Base-by-base conservation (phyloP, 2,888 invertebrate genomes). In the Dioctria linearis region DNA sequence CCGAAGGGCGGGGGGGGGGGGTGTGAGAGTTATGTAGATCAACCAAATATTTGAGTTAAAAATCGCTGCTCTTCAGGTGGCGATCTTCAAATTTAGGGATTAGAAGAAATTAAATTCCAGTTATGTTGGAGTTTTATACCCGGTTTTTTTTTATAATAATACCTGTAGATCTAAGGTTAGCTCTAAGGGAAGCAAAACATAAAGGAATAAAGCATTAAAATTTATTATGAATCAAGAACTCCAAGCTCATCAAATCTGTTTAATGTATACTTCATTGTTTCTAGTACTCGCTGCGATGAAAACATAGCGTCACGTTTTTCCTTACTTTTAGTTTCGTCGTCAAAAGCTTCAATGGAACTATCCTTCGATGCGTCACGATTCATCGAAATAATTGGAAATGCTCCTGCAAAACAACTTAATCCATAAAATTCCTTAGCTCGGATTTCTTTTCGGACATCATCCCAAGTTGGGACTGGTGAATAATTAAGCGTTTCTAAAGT, bases 231-330 rank as follows among this genome's bases (percentile, higher is more conserved):
- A 54, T 88, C 87, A 63, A 88, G 88, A 65, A 87, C 85, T 78
- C 87, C 86, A 80, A 88, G 80, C 59, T 87, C 85, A 69, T 88
- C 87, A 78, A 88, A 88, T 13, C 87, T 85, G 75, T 85, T 84
- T 51, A 88, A 83, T 3, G 86, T 84, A 81, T 86, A 86, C 54
- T 86, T 86, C 49, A 88, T 83, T 42, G 86, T 87, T 39, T 86
- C 86, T 13, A 85, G 85, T 40, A 87, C 87, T 81, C 88, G 86
- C 83, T 87, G 87, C 3, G 88, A 88, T 63, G 86, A 82, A 84
- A 88, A 88, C 87, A 88, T 88, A 61, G 85, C 78, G 80, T 87
- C 85, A 0, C 87, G 87, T 82, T 88, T 88, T 13, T 78, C 80
- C 82, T 86, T 86, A 1, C 82, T 73, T 57, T 46, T 9, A 46